Conservation (phyloP, 2,797 vertebrate genomes). For the Bovichtus diacanthus region DNA sequence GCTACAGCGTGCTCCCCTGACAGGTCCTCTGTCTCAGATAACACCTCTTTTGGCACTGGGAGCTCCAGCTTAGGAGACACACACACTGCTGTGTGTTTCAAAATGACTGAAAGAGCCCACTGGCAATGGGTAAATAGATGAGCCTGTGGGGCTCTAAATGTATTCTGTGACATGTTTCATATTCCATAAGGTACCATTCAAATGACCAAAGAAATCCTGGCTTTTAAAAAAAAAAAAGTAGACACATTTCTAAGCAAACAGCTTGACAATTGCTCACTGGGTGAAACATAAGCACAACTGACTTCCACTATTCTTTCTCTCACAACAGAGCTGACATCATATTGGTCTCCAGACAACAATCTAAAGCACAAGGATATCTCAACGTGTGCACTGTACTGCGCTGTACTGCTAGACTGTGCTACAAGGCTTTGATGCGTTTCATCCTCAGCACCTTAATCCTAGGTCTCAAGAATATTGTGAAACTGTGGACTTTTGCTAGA, state of each 20-base stretch:
- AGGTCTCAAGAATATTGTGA: slow-evolving; percentile 83
- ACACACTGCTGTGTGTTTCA: slow-evolving; percentile 40
- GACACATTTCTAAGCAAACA: slow-evolving; percentile 34
- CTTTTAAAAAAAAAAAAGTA: slow-evolving; percentile 28
- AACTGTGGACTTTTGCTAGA: slow-evolving; percentile 51
- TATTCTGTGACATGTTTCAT: slow-evolving; percentile 33
- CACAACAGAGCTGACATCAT: slow-evolving; percentile 13
- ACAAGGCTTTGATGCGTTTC: slow-evolving; percentile 75
- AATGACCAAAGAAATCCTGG: slow-evolving; percentile 52
- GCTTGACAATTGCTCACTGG: slow-evolving; percentile 47
- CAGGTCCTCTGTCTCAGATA: slow-evolving; percentile 27
- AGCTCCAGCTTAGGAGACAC: slow-evolving; percentile 43
- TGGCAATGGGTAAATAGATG: slow-evolving; percentile 40
- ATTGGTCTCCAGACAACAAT: slow-evolving; percentile 55
- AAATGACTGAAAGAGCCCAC: slow-evolving; percentile 33
- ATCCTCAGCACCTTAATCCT: slow-evolving; percentile 84
- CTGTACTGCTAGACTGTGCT: slow-evolving; percentile 87
- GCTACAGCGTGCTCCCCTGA: slow-evolving; percentile 24
- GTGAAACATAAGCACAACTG: slow-evolving; percentile 58
- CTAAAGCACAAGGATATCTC: slow-evolving; percentile 81
- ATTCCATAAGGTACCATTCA: slow-evolving; percentile 42
- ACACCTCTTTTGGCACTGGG: slow-evolving; percentile 47
- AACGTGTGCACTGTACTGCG: slow-evolving; percentile 83
- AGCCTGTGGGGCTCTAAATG: slow-evolving; percentile 41
- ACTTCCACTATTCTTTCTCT: slow-evolving; percentile 14